phyloP scores from a whole-genome alignment of 1,140 invertebrate genomes.

The Teleopsis dalmanni region DNA sequence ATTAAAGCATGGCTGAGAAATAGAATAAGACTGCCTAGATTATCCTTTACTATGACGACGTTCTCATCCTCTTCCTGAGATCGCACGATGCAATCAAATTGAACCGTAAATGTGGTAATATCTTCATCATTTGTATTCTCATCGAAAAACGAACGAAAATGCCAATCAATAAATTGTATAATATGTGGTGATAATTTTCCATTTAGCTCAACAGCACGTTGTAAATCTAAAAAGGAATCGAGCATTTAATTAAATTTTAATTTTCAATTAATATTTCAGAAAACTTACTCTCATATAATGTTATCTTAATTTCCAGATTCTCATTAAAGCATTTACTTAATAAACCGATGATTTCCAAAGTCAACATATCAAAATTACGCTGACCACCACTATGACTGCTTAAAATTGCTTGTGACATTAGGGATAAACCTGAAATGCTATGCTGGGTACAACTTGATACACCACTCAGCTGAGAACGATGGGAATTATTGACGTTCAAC shows the following conservation, averaged over 20 bases:
- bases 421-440: constrained; percentile 36
- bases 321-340: constrained; percentile 34
- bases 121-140: constrained; percentile 15
- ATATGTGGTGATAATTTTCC: constrained; percentile 36
- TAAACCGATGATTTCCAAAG: constrained; percentile 37
- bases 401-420: constrained; percentile 33
- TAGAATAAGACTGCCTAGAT: constrained; percentile 30
- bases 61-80: constrained; percentile 20
- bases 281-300: constrained; percentile 34
- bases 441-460: constrained; percentile 35
- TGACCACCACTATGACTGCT: constrained; percentile 30
- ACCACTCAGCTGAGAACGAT: constrained; percentile 21
- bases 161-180: constrained; percentile 38
- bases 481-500: constrained; percentile 36
- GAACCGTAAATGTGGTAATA: constrained; percentile 16
- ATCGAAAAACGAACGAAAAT: constrained; percentile 35
- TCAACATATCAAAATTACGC: constrained; percentile 40
- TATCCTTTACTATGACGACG: constrained; percentile 29
- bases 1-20: constrained; percentile 31
- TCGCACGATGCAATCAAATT: constrained; percentile 23
- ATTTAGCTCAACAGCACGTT: constrained; percentile 39
- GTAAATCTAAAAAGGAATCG: constrained; percentile 22
- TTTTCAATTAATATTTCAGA: not conserved
- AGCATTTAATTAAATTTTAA: not conserved
- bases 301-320: constrained; percentile 27